Base-by-base conservation (phyloP, 1,140 invertebrate genomes). In the Coelopa frigida region DNA sequence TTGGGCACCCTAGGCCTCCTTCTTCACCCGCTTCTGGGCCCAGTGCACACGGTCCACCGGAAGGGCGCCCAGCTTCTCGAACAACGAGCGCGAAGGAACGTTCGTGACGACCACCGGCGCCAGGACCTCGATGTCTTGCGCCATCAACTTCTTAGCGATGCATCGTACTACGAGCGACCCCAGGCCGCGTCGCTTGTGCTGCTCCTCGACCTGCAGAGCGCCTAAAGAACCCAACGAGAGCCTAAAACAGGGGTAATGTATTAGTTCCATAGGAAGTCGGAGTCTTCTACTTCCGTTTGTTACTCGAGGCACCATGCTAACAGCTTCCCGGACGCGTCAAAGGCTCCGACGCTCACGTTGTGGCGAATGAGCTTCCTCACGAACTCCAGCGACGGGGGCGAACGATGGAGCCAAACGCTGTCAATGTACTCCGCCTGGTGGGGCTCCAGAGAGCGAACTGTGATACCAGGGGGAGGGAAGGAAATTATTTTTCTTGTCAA, bases 281-380 rank as follows among this genome's bases (percentile, higher is more conserved):
- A n/a, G n/a, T n/a, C n/a, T n/a, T n/a, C n/a, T n/a, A n/a, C n/a
- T n/a, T n/a, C n/a, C n/a, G n/a, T n/a, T n/a, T 14, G 29, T 15
- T 31, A 55, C 64, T 57, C 55, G 20, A 68, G 44, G 32, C 59
- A 57, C 64, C 60, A 68, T 4, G 58, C 56, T 8, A 68, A 36
- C 23, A 68, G 52, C 23, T 64, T 55, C 4, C 53, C 58, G 5
- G 32, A 37, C 0, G 43, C 33, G 43, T 60, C 59, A 22, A 53
- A 67, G 6, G 56, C 53, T 1, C 64, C 64, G 5, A 61, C 37
- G 11, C 50, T 56, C 4, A 49, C 32, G 46, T 61, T 57, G 3
- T 48, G 36, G 4, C 26, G 8, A 11, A 67, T 62, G 2, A 65
- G 31, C 4, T 23, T 20, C 21, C 49, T 43, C 0, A 68, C 53